Percentiles rank a stretch among this genome's conserved stretches.
Conservation (phyloP, 2,113 vertebrate species). For the Otus sunia region DNA sequence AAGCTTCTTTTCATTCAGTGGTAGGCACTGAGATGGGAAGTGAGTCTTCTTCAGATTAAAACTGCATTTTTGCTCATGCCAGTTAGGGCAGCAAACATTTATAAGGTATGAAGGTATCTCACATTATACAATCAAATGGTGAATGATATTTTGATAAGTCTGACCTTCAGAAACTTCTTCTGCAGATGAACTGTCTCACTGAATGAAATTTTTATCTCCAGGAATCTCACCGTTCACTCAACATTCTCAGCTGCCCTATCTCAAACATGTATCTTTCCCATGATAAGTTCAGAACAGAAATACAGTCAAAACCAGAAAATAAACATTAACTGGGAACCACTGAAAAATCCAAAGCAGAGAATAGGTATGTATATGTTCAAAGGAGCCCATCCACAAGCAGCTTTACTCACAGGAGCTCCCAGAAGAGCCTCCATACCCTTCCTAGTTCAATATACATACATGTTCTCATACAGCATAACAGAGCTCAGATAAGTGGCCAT, state of each 20-base stretch:
- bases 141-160: neutral
- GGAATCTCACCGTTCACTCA: rapidly evolving
- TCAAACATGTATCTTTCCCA: neutral
- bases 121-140: neutral
- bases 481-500: neutral
- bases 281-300: neutral
- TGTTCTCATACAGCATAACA: neutral
- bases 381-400: neutral
- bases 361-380: neutral
- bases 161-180: neutral
- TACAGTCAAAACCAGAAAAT: neutral
- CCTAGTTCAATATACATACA: neutral
- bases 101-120: neutral
- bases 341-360: neutral
- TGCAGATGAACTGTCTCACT: neutral
- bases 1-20: neutral
- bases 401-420: neutral
- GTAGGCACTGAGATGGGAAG: neutral
- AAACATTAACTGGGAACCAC: neutral
- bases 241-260: neutral
- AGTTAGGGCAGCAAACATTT: neutral
- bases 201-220: neutral
- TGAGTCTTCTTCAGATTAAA: neutral
- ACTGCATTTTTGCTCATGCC: neutral
- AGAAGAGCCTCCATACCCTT: neutral